Evolutionary conservation across 2,113 vertebrate genomes (phyloP), one percentile per base, ranked within the genome.

Genomic region (Gavia stellata): DNA sequence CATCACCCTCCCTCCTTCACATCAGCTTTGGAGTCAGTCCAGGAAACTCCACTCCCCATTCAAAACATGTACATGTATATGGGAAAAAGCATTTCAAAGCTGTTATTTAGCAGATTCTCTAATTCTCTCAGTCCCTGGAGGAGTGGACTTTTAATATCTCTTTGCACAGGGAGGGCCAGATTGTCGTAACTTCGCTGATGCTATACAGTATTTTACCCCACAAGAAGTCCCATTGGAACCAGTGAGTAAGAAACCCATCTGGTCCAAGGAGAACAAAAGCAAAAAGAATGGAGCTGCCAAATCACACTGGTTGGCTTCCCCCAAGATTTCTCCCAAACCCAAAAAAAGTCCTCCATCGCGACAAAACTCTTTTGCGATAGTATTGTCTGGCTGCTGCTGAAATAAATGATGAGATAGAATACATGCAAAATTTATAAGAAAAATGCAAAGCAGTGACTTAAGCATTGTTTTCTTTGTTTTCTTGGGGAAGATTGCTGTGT

Each of bases 221-320:
- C 94, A 97, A 92, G 86, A 96, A 82, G 70, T 87, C 84, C 78
- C 87, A 44, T 6, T 77, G 92, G 82, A 96, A 77, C 25, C 40
- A 85, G 49, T 58, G 77, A 92, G 44, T 55, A 78, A 90, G 33
- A 88, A 94, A 88, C 12, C 47, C 62, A 92, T 66, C 67, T 86
- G 50, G 18, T 83, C 45, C 8, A 88, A 45, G 59, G 36, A 86
- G 88, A 90, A 94, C n/a, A 83, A 86, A 96, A 90, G 62, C 58
- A 86, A 45, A 58, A 85, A 52, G 49, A 88, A 90, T 8, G 34
- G 53, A 90, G 72, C 45, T 93, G 88, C 63, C 75, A 66, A 82
- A 88, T 90, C 81, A 65, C 36, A 44, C 59, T 62, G 21, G 14
- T 44, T 93, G 62, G 29, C 42, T 86, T 62, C 23, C 29, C 40